Percentiles rank a stretch among this genome's conserved stretches.
These are phyloP conservation scores for Enteromius treurensis DNA, from an alignment of 2,797 vertebrate genomes.

Conservation along the genomic window DNA sequence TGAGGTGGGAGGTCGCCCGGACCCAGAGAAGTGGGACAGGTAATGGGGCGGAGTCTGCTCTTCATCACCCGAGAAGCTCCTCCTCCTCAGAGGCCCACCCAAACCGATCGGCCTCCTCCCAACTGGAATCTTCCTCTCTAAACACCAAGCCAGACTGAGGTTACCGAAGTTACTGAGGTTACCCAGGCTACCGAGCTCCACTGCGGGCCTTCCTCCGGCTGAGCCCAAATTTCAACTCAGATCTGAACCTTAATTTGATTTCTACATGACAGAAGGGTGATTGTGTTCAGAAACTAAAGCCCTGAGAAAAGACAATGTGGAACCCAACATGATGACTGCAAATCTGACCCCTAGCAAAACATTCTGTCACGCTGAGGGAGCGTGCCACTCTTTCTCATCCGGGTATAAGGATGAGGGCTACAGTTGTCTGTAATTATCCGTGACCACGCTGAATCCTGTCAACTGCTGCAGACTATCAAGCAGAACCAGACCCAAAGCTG, in stretches of 20 bases:
- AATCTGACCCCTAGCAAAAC: conserved; percentile 29
- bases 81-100: conserved; percentile 85
- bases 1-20: conserved; percentile 86
- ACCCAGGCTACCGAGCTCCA: conserved; percentile 42
- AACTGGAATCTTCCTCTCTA: conserved; percentile 95
- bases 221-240: conserved; percentile 26
- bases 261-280: conserved; percentile 11
- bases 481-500: conserved; percentile 37
- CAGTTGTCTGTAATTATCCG: conserved; percentile 29
- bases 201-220: conserved; percentile 37
- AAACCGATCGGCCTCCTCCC: conserved; percentile 92
- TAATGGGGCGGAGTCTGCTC: conserved; percentile 91
- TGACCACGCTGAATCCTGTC: conserved; percentile 19
- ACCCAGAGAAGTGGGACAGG: conserved; percentile 79
- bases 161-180: conserved; percentile 63
- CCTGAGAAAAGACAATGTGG: conserved; percentile 28
- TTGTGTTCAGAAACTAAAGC: conserved; percentile 16
- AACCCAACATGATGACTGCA: conserved; percentile 26
- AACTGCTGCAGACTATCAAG: conserved; percentile 34
- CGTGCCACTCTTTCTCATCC: conserved; percentile 21
- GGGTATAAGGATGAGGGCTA: neutral
- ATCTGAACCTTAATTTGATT: conserved; percentile 33
- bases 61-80: conserved; percentile 91
- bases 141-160: conserved; percentile 93
- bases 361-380: conserved; percentile 23